Evolutionary conservation across 2,113 vertebrate species (phyloP).

Genomic region (Paradisaea rubra): DNA sequence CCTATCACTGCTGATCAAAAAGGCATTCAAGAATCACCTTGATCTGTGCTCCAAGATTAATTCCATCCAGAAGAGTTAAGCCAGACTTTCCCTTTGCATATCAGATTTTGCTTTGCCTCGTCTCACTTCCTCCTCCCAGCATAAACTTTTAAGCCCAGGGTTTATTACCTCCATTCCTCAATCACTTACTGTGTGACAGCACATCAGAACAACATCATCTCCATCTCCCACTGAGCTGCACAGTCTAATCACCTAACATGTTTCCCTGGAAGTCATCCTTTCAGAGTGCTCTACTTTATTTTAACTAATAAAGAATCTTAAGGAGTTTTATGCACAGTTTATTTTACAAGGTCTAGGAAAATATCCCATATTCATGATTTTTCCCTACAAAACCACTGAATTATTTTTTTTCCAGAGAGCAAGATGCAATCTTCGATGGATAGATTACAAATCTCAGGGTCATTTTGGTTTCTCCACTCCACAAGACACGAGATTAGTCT

Average conservation of each 20-base stretch:
- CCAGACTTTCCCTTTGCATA: background rate
- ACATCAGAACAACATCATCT: background rate
- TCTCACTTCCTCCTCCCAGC: background rate
- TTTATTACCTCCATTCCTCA: conserved; percentile 10
- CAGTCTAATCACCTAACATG: background rate
- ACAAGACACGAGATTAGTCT: background rate
- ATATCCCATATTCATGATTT: background rate
- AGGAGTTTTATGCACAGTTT: background rate
- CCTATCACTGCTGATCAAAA: background rate
- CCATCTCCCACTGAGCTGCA: background rate
- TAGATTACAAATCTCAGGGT: background rate
- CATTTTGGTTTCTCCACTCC: background rate
- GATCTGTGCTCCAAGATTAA: conserved; percentile 2
- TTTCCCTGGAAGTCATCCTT: background rate
- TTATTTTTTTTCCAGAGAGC: background rate
- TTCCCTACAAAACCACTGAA: background rate
- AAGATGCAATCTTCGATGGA: background rate
- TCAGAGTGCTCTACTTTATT: background rate
- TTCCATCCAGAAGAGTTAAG: background rate
- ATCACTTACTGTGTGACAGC: background rate
- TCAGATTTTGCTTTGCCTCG: conserved; percentile 1
- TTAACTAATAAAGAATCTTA: background rate
- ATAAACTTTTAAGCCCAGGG: background rate
- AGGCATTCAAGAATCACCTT: background rate
- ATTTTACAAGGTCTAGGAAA: background rate